Evolutionary conservation across 2,113 vertebrate genomes (phyloP).

Genomic region (Picathartes gymnocephalus): DNA sequence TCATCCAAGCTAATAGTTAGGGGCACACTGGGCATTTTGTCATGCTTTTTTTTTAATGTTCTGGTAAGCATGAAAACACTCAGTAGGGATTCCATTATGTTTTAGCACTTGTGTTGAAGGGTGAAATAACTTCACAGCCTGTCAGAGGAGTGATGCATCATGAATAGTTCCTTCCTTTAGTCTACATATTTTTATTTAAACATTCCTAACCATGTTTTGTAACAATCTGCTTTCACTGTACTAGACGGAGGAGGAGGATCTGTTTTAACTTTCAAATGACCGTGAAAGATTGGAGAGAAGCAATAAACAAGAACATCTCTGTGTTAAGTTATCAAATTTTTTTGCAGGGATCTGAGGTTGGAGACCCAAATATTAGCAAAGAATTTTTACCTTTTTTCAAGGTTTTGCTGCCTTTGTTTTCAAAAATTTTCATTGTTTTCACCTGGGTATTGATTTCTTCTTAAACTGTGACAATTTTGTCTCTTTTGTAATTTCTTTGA

Average conservation of each 20-base stretch:
- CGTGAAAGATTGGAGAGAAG: conserved; percentile 18
- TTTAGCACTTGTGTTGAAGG: conserved; percentile 17
- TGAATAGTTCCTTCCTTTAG: conserved; percentile 39
- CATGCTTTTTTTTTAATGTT: neutral
- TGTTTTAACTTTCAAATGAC: conserved; percentile 43
- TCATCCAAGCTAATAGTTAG: conserved; percentile 26
- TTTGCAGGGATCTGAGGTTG: neutral
- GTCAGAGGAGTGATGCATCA: conserved; percentile 18
- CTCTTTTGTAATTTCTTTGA: neutral
- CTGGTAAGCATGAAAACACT: conserved; percentile 10
- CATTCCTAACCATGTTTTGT: neutral
- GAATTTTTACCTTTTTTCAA: neutral
- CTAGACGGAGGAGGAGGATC: conserved; percentile 9
- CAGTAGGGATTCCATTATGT: neutral
- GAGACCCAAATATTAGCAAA: neutral
- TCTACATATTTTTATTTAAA: conserved; percentile 21
- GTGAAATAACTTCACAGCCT: conserved; percentile 29
- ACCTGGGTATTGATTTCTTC: neutral
- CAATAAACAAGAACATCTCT: conserved; percentile 8
- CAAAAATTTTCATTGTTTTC: neutral
- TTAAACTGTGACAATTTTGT: neutral
- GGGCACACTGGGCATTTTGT: conserved; percentile 36
- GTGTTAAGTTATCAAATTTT: neutral
- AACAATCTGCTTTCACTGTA: conserved; percentile 24
- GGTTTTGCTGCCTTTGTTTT: neutral